phyloP scores from a whole-genome alignment of 2,888 invertebrate genomes.

The Onthophagus sagittarius region DNA sequence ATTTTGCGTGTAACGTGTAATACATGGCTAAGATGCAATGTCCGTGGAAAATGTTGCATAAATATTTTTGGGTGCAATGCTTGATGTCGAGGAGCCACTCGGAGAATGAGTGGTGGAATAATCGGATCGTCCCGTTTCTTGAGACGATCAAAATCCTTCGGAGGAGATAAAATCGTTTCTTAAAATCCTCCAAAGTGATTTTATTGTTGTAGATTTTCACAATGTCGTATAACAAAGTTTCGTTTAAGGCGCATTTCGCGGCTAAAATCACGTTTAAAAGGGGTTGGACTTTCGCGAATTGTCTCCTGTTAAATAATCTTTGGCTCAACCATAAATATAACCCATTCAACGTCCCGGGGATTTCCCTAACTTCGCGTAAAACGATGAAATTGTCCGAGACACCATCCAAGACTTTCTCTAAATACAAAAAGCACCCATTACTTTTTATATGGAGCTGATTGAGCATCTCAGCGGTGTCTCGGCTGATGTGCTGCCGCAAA shows the following conservation, averaged over 20 bases:
- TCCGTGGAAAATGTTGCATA: conserved; percentile 83
- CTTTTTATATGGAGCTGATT: conserved; percentile 95
- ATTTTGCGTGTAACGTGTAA: conserved; percentile 67
- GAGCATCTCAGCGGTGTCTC: conserved; percentile 89
- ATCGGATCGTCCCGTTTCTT: conserved; percentile 58
- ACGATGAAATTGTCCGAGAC: conserved; percentile 92
- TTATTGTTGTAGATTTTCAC: conserved; percentile 75
- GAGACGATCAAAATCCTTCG: conserved; percentile 60
- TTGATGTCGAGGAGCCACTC: conserved; percentile 97
- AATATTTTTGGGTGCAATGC: conserved; percentile 91
- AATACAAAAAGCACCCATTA: conserved; percentile 85
- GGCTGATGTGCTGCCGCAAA: conserved; percentile 81
- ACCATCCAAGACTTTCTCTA: conserved; percentile 85
- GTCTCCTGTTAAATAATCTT: conserved; percentile 82
- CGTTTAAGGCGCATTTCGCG: conserved; percentile 79
- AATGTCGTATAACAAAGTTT: conserved; percentile 76
- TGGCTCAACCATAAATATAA: conserved; percentile 94
- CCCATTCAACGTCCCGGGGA: conserved; percentile 93
- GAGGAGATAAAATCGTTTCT: conserved; percentile 70
- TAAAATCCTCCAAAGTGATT: conserved; percentile 77
- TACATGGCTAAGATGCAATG: conserved; percentile 86
- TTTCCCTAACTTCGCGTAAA: conserved; percentile 84
- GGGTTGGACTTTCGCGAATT: conserved; percentile 82
- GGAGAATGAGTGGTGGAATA: conserved; percentile 93
- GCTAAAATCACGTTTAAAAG: conserved; percentile 84